Conservation (phyloP, 2,113 vertebrate genomes). For the Eubucco bourcierii region DNA sequence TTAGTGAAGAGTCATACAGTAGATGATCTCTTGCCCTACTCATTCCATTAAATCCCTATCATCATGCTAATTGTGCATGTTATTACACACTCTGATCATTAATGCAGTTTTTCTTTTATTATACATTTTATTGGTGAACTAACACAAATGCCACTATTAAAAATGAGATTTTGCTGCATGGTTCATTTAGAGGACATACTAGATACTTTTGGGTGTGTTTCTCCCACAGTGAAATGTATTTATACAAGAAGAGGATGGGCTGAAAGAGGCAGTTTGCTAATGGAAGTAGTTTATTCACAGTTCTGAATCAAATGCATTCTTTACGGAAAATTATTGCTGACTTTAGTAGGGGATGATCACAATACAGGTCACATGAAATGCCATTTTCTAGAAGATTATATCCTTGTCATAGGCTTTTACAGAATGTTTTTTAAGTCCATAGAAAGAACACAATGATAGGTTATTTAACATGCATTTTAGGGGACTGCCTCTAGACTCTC, state of each 20-base stretch:
- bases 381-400: not conserved
- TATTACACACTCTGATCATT: conserved; percentile 29
- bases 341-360: not conserved
- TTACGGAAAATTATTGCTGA: not conserved
- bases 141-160: conserved; percentile 26
- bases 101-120: conserved; percentile 15
- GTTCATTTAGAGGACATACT: not conserved
- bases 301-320: not conserved
- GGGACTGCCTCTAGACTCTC: not conserved
- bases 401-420: not conserved
- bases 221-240: not conserved
- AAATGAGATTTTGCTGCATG: not conserved
- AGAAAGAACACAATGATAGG: not conserved
- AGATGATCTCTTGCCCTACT: conserved; percentile 35
- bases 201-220: not conserved
- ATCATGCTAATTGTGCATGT: conserved; percentile 41
- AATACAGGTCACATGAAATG: not conserved
- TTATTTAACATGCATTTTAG: not conserved
- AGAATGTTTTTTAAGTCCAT: not conserved
- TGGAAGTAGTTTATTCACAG: not conserved
- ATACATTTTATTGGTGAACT: not conserved
- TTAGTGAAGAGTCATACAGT: not conserved
- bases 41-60: conserved; percentile 35
- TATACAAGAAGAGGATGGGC: not conserved
- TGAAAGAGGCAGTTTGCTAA: not conserved